A percentile compares a stretch with the other conserved stretches of the same genome.
These are phyloP conservation scores for Anthoptus insignis DNA, from an alignment of 2,888 invertebrate genomes.

Conservation along the genomic window DNA sequence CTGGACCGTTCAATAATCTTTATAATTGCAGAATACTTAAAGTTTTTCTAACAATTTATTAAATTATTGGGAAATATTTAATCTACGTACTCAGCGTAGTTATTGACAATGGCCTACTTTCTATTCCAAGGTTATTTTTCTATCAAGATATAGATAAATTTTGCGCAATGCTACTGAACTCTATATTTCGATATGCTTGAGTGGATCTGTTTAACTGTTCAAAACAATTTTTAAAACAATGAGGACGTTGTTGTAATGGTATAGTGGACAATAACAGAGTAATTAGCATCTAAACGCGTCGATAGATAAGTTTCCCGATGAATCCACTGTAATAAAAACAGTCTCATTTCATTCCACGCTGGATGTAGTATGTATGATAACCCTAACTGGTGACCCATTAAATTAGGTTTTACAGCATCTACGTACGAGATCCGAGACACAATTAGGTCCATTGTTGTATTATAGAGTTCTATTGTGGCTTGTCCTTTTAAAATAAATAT, in stretches of 20 bases:
- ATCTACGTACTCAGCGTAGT: slow-evolving; percentile 16
- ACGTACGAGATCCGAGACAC: slow-evolving; percentile 18
- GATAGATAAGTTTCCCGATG: slow-evolving; percentile 64
- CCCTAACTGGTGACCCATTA: slow-evolving; percentile 69
- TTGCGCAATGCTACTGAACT: slow-evolving; percentile 24
- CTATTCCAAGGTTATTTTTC: slow-evolving; percentile 57
- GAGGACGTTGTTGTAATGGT: slow-evolving; percentile 40
- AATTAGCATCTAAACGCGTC: slow-evolving; percentile 56
- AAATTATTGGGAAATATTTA: slow-evolving; percentile 31
- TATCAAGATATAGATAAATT: slow-evolving; percentile 50
- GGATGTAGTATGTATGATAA: slow-evolving; percentile 58
- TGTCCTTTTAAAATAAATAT: not conserved
- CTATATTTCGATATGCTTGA: slow-evolving; percentile 13
- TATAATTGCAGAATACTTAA: not conserved
- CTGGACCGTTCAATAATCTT: no score
- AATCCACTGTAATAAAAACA: slow-evolving; percentile 57
- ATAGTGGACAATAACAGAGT: slow-evolving; percentile 60
- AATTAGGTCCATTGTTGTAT: slow-evolving; percentile 9
- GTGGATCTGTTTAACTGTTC: slow-evolving; percentile 7
- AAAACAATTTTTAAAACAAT: slow-evolving; percentile 26
- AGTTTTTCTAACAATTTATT: not conserved
- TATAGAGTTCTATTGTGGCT: not conserved
- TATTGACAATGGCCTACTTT: slow-evolving; percentile 74
- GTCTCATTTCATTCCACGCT: slow-evolving; percentile 60
- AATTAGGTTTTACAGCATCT: slow-evolving; percentile 58